Percentiles rank a stretch among this genome's conserved stretches.
These are phyloP conservation scores for Clarias magur DNA, from an alignment of 2,113 vertebrate species.

Conservation along the genomic window DNA sequence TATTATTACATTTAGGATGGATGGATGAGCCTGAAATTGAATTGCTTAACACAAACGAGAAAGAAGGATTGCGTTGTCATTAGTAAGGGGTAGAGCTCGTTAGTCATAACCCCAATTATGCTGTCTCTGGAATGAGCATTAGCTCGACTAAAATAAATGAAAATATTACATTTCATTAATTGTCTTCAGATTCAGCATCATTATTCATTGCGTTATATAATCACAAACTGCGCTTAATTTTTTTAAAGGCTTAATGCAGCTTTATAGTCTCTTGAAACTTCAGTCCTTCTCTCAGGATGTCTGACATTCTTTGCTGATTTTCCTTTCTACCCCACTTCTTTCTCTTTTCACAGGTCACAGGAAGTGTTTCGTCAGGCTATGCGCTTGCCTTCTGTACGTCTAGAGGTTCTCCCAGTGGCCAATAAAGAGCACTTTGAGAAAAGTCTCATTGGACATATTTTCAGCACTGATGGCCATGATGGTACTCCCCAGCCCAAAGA, in stretches of 20 bases:
- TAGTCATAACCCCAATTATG: constrained; percentile 56
- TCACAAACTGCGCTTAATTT: constrained; percentile 26
- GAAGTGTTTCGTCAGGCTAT: constrained; percentile 93
- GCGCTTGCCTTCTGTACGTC: constrained; percentile 76
- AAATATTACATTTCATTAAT: constrained; percentile 44
- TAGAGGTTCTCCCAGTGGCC: constrained; percentile 82
- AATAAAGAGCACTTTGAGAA: constrained; percentile 88
- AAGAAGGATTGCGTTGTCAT: constrained; percentile 55
- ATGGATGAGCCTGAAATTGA: constrained; percentile 54
- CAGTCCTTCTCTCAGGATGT: not conserved
- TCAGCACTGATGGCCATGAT: constrained; percentile 70
- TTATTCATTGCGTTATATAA: constrained; percentile 44
- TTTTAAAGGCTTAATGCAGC: constrained; percentile 28
- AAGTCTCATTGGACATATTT: constrained; percentile 81
- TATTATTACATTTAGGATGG: constrained; percentile 50
- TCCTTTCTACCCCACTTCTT: not conserved
- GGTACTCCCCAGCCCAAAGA: constrained; percentile 71
- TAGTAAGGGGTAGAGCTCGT: constrained; percentile 50
- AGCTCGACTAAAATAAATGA: constrained; percentile 44
- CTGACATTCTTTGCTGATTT: not conserved
- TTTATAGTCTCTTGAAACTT: not conserved
- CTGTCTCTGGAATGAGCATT: constrained; percentile 48
- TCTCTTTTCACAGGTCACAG: constrained; percentile 79
- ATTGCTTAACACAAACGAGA: constrained; percentile 55
- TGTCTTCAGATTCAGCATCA: constrained; percentile 46